Evolutionary conservation across 2,797 vertebrate genomes (phyloP).

Genomic region (Presbytis comata): DNA sequence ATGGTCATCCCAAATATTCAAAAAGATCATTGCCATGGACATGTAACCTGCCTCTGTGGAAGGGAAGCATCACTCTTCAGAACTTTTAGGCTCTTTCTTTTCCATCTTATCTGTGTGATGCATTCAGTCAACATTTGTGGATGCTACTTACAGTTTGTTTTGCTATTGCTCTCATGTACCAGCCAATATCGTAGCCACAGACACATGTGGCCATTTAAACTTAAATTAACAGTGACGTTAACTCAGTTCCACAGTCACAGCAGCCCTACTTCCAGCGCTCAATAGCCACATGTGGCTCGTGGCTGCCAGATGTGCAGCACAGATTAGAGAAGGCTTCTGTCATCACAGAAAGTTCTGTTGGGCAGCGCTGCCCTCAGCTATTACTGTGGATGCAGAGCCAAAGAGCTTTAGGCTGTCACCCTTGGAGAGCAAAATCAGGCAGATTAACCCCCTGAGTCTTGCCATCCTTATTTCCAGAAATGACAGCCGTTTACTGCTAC

Average conservation of each 20-base stretch:
- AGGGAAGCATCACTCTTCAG: no score
- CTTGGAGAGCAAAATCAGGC: not conserved
- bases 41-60: not conserved
- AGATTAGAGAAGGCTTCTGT: accelerated
- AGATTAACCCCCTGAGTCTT: not conserved
- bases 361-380: not conserved
- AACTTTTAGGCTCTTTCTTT: not conserved
- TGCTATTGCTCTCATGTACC: not conserved
- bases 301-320: accelerated
- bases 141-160: not conserved
- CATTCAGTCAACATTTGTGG: not conserved
- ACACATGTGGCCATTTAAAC: not conserved
- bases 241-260: no score
- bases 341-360: not conserved
- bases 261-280: not conserved
- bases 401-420: not conserved
- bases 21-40: not conserved
- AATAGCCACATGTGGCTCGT: accelerated
- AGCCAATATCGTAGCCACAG: accelerated
- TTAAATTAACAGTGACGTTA: not conserved
- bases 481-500: not conserved
- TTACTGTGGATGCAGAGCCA: not conserved
- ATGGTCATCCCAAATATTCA: not conserved
- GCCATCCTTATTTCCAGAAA: not conserved
- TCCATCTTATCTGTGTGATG: accelerated